These are phyloP conservation scores for Dromaius novaehollandiae DNA, from an alignment of 2,113 vertebrate genomes.

Conservation along the genomic window DNA sequence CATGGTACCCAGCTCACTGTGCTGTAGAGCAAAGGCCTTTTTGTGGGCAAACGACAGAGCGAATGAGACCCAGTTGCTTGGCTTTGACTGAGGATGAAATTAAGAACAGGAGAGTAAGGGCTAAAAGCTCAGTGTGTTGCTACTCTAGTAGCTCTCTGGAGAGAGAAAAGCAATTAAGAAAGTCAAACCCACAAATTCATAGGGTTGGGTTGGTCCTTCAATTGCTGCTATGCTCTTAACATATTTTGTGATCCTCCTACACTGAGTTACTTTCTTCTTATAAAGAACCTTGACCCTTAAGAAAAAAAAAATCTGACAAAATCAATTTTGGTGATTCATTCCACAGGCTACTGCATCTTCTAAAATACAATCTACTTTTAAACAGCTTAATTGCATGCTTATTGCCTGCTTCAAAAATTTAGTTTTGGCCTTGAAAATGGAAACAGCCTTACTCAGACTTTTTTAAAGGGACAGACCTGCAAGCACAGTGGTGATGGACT, in stretches of 20 bases:
- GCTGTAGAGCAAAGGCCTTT: not conserved
- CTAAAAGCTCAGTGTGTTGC: not conserved
- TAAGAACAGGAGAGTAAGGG: not conserved
- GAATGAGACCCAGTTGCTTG: not conserved
- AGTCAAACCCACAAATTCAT: not conserved
- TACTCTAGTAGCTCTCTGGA: not conserved
- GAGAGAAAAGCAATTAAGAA: not conserved
- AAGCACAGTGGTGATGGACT: not conserved
- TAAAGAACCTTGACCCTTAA: not conserved
- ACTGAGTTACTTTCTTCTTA: conserved; percentile 5
- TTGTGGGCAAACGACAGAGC: not conserved
- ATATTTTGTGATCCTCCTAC: conserved; percentile 17
- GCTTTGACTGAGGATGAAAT: not conserved
- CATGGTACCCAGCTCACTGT: fast-evolving
- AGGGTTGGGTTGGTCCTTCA: not conserved
- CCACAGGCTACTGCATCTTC: not conserved
- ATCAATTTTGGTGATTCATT: not conserved
- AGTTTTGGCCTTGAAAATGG: not conserved
- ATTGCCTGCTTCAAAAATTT: not conserved
- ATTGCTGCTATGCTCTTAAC: not conserved
- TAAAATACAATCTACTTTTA: not conserved
- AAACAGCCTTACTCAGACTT: not conserved
- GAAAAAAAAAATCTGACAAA: not conserved
- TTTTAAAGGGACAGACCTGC: not conserved
- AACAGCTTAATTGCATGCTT: not conserved